Evolutionary conservation across 2,113 vertebrate genomes (phyloP).

Genomic region (Haliaeetus leucogaster): DNA sequence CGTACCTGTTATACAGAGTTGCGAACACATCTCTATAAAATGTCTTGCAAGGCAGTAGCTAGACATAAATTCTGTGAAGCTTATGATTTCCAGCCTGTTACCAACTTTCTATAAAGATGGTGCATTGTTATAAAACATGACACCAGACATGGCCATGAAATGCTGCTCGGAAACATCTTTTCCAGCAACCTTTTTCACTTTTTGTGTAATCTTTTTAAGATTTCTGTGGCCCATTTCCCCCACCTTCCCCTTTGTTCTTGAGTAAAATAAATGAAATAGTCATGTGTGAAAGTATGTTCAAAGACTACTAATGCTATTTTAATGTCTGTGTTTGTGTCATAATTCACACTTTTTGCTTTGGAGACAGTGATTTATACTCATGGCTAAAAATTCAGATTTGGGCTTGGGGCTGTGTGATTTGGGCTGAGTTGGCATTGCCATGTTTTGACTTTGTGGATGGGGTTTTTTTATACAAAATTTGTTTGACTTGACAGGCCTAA

Average conservation of each 20-base stretch:
- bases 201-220: neutral
- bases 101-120: neutral
- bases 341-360: neutral
- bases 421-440: neutral
- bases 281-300: neutral
- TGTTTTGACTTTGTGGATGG: neutral
- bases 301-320: neutral
- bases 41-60: neutral
- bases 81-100: slow-evolving; percentile 1
- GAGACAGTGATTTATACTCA: neutral
- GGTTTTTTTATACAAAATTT: neutral
- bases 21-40: slow-evolving; percentile 39
- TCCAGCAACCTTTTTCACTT: neutral
- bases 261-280: neutral
- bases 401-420: neutral
- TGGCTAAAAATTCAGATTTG: neutral
- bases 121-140: neutral
- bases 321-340: neutral
- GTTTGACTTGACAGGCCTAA: neutral
- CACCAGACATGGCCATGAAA: neutral
- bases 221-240: neutral
- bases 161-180: neutral
- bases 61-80: slow-evolving; percentile 7
- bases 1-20: neutral
- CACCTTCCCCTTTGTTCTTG: neutral